Evolutionary conservation across 2,888 invertebrate species (phyloP).

Genomic region (Stenichneumon culpator): DNA sequence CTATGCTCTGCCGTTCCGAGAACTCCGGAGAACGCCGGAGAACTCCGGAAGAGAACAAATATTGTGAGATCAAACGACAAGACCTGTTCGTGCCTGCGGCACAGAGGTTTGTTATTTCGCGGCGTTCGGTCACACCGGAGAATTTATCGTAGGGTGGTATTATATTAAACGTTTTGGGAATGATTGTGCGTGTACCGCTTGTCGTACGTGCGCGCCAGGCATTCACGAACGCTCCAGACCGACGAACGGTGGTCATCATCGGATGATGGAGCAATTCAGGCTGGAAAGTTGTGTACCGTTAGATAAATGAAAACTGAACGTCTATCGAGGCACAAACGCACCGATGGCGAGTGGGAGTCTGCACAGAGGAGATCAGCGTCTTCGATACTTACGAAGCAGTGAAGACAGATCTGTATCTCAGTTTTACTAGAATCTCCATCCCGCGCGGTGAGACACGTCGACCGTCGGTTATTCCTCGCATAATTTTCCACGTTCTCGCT

Average conservation of each 20-base stretch:
- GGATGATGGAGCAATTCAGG: constrained; percentile 76
- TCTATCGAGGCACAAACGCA: constrained; percentile 72
- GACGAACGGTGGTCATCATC: constrained; percentile 52
- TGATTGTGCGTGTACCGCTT: constrained; percentile 70
- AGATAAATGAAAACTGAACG: constrained; percentile 68
- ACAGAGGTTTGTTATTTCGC: constrained; percentile 44
- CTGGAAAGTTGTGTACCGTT: constrained; percentile 73
- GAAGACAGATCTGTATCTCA: constrained; percentile 21
- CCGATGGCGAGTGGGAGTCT: constrained; percentile 45
- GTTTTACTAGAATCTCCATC: constrained; percentile 13
- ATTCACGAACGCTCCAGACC: constrained; percentile 69
- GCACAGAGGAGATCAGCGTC: constrained; percentile 16
- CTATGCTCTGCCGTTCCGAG: too few species aligned
- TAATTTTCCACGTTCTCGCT: too few species aligned
- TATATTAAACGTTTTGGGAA: constrained; percentile 44
- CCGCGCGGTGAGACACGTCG: neutral
- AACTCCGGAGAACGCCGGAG: neutral
- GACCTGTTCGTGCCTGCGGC: neutral
- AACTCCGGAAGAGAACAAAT: neutral
- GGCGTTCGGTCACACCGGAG: too few species aligned
- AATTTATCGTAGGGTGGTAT: constrained; percentile 34
- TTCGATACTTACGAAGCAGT: neutral
- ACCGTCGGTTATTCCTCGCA: neutral
- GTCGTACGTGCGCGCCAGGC: constrained; percentile 64
- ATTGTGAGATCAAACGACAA: constrained; percentile 13